Evolutionary conservation across 1,140 invertebrate genomes (phyloP).

Genomic region (Prorops nasuta): DNA sequence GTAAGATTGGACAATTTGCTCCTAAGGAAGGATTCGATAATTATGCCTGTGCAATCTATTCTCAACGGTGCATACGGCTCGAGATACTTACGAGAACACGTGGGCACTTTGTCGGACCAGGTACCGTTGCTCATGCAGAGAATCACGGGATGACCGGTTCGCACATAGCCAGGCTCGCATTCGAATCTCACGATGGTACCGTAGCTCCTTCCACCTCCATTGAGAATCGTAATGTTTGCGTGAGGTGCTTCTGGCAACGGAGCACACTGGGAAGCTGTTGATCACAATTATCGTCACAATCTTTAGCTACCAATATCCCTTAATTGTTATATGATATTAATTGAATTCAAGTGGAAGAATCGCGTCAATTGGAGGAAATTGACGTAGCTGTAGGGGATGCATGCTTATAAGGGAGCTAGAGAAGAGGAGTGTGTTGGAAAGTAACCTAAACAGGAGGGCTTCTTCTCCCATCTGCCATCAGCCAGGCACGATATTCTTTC

Average conservation of each 20-base stretch:
- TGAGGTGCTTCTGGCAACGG: slow-evolving; percentile 83
- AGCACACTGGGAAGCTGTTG: slow-evolving; percentile 86
- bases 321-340: background rate
- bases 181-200: slow-evolving; percentile 93
- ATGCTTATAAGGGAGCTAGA: no score
- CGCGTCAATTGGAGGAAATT: no score
- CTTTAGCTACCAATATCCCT: background rate
- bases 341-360: no score
- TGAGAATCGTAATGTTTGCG: slow-evolving; percentile 84
- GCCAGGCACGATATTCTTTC: slow-evolving; percentile 87
- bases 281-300: no score
- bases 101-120: slow-evolving; percentile 90
- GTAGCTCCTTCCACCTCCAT: slow-evolving; percentile 90
- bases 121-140: slow-evolving; percentile 95
- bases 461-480: slow-evolving; percentile 87
- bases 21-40: slow-evolving; percentile 51
- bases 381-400: no score
- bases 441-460: slow-evolving; percentile 82
- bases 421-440: no score
- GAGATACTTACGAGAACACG: slow-evolving; percentile 71
- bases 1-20: slow-evolving; percentile 78
- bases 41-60: background rate
- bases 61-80: background rate
- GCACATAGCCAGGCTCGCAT: slow-evolving; percentile 89
- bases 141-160: slow-evolving; percentile 84